Percentiles rank a stretch among this genome's conserved stretches.
phyloP scores from a whole-genome alignment of 2,113 vertebrate genomes.

The Zosterops hypoxanthus region DNA sequence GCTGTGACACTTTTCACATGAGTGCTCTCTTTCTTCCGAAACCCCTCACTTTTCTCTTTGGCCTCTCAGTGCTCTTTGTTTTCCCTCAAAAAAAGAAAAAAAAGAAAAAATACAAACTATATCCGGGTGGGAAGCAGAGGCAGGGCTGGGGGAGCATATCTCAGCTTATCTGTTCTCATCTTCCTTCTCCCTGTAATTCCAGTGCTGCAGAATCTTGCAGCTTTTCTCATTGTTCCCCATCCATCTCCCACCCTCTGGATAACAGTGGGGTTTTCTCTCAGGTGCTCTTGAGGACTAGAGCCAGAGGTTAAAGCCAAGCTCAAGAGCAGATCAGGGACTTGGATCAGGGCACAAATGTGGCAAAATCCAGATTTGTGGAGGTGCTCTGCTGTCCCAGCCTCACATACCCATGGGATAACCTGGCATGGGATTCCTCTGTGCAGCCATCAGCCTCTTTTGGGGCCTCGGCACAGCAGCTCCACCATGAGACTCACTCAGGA shows the following conservation, averaged over 20 bases:
- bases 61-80: background rate
- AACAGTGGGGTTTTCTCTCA: background rate
- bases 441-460: background rate
- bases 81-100: background rate
- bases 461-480: background rate
- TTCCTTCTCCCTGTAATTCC: background rate
- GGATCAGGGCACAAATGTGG: rapidly evolving
- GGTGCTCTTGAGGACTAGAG: background rate
- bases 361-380: background rate
- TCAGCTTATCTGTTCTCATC: background rate
- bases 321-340: background rate
- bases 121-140: background rate
- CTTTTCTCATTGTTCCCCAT: background rate
- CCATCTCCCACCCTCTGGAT: background rate
- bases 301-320: background rate
- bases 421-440: background rate
- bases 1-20: background rate
- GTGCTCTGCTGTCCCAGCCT: background rate
- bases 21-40: constrained; percentile 20
- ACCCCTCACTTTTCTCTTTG: background rate
- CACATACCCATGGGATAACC: rapidly evolving
- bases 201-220: background rate
- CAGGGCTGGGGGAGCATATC: rapidly evolving
- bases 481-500: background rate
- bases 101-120: background rate